Conservation (phyloP, 2,113 vertebrate species). For the Smithornis capensis region DNA sequence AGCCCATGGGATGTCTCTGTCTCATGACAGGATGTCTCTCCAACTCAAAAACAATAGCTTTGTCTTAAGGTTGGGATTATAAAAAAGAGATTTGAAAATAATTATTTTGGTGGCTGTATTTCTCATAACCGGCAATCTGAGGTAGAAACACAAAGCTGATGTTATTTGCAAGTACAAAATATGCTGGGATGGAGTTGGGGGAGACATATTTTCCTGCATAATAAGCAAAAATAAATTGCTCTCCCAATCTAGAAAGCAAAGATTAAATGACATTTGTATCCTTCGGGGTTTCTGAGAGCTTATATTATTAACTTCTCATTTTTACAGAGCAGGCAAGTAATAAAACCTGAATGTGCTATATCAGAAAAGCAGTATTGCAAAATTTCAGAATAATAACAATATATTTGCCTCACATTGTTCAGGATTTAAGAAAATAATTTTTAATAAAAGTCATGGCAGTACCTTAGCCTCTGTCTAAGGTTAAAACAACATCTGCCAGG, state of each 20-base stretch:
- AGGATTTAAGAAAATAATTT: neutral
- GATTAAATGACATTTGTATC: slow-evolving; percentile 12
- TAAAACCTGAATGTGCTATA: neutral
- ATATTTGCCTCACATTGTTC: neutral
- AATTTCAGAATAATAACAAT: neutral
- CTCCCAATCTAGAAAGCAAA: neutral
- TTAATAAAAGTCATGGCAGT: neutral
- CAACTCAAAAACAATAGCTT: neutral
- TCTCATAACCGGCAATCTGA: neutral
- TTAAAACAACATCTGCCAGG: too few relatives aligned
- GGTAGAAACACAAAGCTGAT: neutral
- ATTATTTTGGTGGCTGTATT: neutral
- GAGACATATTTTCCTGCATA: neutral
- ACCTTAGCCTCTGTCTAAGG: neutral
- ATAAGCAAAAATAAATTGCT: slow-evolving; percentile 7
- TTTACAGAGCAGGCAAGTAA: neutral
- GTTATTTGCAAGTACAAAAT: slow-evolving; percentile 6
- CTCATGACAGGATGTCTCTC: neutral
- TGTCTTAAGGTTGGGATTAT: neutral
- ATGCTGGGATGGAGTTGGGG: neutral
- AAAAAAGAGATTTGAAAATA: neutral
- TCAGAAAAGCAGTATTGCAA: neutral
- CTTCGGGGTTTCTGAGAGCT: neutral
- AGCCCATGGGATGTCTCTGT: neutral
- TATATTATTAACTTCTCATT: neutral